A percentile compares a stretch with the other conserved stretches of the same genome.
phyloP scores from a whole-genome alignment of 53 echinoderm and acorn worm genomes.

The Temnopleurus reevesii region DNA sequence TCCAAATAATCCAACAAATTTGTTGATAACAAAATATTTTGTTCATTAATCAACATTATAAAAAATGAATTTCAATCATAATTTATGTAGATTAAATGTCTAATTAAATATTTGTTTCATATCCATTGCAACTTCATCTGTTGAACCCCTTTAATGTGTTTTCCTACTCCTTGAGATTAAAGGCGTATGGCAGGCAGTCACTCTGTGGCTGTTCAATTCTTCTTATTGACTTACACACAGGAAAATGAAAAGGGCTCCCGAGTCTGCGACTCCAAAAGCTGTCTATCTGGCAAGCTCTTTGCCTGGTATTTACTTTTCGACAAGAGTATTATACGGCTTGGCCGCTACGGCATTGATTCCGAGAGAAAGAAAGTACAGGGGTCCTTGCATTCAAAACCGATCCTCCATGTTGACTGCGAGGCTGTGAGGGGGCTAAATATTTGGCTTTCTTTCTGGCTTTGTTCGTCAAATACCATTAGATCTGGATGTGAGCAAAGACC shows the following conservation, averaged over 20 bases:
- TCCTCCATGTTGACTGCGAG: slow-evolving; percentile 10
- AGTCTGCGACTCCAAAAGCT: slow-evolving; percentile 24
- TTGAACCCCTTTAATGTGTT: slow-evolving; percentile 15
- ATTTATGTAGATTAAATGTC: too few relatives aligned
- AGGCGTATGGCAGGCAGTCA: background rate
- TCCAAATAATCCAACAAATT: too few relatives aligned
- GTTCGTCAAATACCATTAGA: slow-evolving; percentile 35
- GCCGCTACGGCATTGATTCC: slow-evolving; percentile 48
- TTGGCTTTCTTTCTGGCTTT: slow-evolving; percentile 40
- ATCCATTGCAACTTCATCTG: background rate
- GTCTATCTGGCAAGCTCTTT: slow-evolving; percentile 38
- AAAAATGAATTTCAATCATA: too few relatives aligned
- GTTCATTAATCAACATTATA: too few relatives aligned
- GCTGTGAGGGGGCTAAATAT: slow-evolving; percentile 41
- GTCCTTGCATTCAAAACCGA: slow-evolving; percentile 29
- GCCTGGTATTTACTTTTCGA: slow-evolving; percentile 42
- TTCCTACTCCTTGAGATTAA: background rate
- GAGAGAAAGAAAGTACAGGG: slow-evolving; percentile 32
- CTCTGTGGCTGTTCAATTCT: background rate
- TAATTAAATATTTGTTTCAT: too few relatives aligned
- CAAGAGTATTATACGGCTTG: slow-evolving; percentile 33
- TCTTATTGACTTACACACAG: slow-evolving; percentile 23
- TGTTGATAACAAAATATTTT: too few relatives aligned
- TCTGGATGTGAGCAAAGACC: too few relatives aligned
- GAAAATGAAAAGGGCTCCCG: background rate